Evolutionary conservation across 2,797 vertebrate genomes (phyloP).

Genomic region (Eutrigla gurnardus): DNA sequence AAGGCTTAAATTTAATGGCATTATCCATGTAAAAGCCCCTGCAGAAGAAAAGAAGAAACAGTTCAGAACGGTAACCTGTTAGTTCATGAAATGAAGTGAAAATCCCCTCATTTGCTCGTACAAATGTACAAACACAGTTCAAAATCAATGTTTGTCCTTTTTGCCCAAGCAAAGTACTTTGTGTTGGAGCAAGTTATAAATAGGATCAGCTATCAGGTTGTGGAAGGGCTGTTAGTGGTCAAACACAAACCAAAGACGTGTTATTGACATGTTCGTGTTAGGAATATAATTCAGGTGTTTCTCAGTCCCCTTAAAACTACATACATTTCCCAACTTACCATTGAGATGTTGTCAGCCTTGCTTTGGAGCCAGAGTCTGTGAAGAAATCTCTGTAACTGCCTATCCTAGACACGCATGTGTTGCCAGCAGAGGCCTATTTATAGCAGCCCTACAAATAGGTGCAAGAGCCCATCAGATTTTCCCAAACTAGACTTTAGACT

Average conservation of each 20-base stretch:
- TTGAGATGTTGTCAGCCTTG: conserved; percentile 76
- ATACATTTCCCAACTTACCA: conserved; percentile 77
- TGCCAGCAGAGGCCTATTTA: conserved; percentile 86
- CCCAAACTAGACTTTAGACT: conserved; percentile 78
- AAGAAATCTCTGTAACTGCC: conserved; percentile 83
- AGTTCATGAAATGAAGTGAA: conserved; percentile 6
- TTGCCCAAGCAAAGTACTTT: conserved; percentile 70
- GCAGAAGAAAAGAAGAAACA: conserved; percentile 40
- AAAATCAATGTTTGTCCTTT: conserved; percentile 58
- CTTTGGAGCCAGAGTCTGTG: conserved; percentile 76
- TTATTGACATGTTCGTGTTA: conserved; percentile 27
- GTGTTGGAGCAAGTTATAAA: conserved; percentile 80
- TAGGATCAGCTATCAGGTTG: conserved; percentile 77
- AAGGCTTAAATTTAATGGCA: conserved; percentile 44
- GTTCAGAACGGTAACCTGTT: conserved; percentile 24
- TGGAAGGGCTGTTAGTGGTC: conserved; percentile 65
- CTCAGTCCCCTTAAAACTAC: conserved; percentile 28
- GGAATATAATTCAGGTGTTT: conserved; percentile 24
- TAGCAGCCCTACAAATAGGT: conserved; percentile 88
- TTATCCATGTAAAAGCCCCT: conserved; percentile 68
- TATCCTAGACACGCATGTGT: conserved; percentile 86
- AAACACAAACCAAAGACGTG: conserved; percentile 47
- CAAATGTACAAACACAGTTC: conserved; percentile 44
- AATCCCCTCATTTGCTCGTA: conserved; percentile 20
- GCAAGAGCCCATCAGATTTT: conserved; percentile 86